Evolutionary conservation across 2,113 vertebrate species (phyloP).

Genomic region (Coregonus clupeaformis): DNA sequence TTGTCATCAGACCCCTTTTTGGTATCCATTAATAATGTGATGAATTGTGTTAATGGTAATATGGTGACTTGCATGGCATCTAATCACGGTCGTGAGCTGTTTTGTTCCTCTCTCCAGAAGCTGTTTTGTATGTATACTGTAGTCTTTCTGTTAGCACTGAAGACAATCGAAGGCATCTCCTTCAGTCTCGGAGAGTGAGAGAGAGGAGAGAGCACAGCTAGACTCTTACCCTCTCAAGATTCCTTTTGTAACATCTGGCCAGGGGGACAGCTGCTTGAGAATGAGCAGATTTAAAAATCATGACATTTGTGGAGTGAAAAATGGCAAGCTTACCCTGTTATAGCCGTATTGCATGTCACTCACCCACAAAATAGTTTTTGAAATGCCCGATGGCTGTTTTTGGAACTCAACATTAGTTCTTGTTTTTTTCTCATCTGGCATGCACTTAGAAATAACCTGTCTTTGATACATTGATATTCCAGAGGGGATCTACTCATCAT

Average conservation of each 20-base stretch:
- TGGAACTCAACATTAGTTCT: conserved; percentile 27
- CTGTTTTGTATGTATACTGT: conserved; percentile 30
- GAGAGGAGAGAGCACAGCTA: background rate
- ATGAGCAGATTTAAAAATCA: conserved; percentile 27
- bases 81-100: conserved; percentile 54
- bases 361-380: conserved; percentile 53
- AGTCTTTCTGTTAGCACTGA: conserved; percentile 45
- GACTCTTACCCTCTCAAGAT: background rate
- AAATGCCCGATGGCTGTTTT: conserved; percentile 54
- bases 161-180: conserved; percentile 60
- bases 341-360: conserved; percentile 62
- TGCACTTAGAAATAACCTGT: conserved; percentile 59
- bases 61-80: conserved; percentile 44
- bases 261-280: conserved; percentile 42
- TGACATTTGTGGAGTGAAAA: conserved; percentile 24
- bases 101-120: conserved; percentile 35
- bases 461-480: conserved; percentile 49
- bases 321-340: conserved; percentile 35
- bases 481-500: conserved; percentile 36
- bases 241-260: conserved; percentile 34
- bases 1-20: conserved; percentile 6
- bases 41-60: conserved; percentile 15
- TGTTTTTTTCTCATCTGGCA: conserved; percentile 63
- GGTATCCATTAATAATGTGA: background rate
- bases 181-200: conserved; percentile 4